Percentiles rank a stretch among this genome's conserved stretches.
Conservation (phyloP, 2,888 invertebrate genomes). For the Alcis repandata region DNA sequence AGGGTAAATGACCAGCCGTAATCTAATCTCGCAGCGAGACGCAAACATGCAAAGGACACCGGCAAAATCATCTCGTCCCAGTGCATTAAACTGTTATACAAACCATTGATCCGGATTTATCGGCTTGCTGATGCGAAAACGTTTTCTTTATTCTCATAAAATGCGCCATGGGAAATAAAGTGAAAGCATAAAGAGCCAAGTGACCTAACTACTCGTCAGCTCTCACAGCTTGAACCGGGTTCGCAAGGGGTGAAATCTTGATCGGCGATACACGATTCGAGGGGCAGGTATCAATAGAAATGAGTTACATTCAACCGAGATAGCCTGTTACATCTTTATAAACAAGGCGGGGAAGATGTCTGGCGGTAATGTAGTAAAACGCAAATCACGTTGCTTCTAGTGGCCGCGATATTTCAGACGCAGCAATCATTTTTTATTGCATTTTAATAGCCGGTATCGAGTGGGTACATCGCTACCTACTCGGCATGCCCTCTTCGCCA, state of each 20-base stretch:
- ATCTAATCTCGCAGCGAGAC: slow-evolving; percentile 73
- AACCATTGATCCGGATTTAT: slow-evolving; percentile 33
- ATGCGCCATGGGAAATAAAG: slow-evolving; percentile 37
- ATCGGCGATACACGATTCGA: slow-evolving; percentile 22
- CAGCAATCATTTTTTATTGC: slow-evolving; percentile 61
- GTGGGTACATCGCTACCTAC: slow-evolving; percentile 49
- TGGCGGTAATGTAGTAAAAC: slow-evolving; percentile 15
- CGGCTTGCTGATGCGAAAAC: slow-evolving; percentile 34
- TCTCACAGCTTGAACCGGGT: slow-evolving; percentile 28
- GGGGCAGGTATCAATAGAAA: slow-evolving; percentile 24
- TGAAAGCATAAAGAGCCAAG: slow-evolving; percentile 37
- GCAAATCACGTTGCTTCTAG: slow-evolving; percentile 25
- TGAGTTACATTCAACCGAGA: slow-evolving; percentile 11
- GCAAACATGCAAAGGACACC: slow-evolving; percentile 59
- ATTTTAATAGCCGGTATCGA: slow-evolving; percentile 60
- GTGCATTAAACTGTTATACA: slow-evolving; percentile 39
- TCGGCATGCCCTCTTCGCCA: slow-evolving; percentile 52
- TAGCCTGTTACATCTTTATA: slow-evolving; percentile 1
- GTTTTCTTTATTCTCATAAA: slow-evolving; percentile 33
- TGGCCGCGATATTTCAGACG: slow-evolving; percentile 50
- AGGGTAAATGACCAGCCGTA: slow-evolving; percentile 78
- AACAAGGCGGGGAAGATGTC: slow-evolving; percentile 4
- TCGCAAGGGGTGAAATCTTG: slow-evolving; percentile 36
- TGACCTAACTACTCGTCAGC: slow-evolving; percentile 31
- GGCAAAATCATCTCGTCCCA: slow-evolving; percentile 52